Percentiles rank a stretch among this genome's conserved stretches.
phyloP scores from a whole-genome alignment of 1,140 invertebrate species.

The Aethina tumida region DNA sequence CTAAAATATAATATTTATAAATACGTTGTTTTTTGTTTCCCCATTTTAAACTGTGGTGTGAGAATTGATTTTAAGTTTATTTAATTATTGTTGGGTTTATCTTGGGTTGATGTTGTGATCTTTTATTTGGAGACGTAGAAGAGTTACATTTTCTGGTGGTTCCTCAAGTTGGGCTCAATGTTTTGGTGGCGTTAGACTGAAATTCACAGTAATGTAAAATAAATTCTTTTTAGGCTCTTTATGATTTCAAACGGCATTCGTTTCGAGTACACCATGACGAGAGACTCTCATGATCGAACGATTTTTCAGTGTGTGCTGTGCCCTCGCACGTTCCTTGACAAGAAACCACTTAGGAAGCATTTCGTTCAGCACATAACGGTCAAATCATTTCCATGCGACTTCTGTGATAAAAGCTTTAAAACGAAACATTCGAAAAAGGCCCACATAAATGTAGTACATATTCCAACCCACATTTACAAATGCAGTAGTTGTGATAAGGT shows the following conservation, averaged over 20 bases:
- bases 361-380: conserved; percentile 48
- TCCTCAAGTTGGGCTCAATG: neutral
- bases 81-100: no score
- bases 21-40: neutral
- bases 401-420: conserved; percentile 36
- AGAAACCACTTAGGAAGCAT: conserved; percentile 45
- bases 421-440: conserved; percentile 20
- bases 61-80: neutral
- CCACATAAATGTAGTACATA: conserved; percentile 44
- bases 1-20: neutral
- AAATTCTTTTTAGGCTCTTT: neutral
- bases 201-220: neutral
- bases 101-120: no score
- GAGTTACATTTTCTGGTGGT: neutral
- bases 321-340: conserved; percentile 46
- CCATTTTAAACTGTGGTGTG: neutral
- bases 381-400: conserved; percentile 44
- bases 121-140: no score
- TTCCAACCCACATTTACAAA: conserved; percentile 23
- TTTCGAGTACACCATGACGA: no score
- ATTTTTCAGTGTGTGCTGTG: conserved; percentile 34
- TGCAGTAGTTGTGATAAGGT: conserved; percentile 39
- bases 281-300: neutral
- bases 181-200: neutral
- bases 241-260: no score